Evolutionary conservation across 2,888 invertebrate genomes (phyloP), one percentile per base, ranked within the genome.

Genomic region (Bimastos eiseni): DNA sequence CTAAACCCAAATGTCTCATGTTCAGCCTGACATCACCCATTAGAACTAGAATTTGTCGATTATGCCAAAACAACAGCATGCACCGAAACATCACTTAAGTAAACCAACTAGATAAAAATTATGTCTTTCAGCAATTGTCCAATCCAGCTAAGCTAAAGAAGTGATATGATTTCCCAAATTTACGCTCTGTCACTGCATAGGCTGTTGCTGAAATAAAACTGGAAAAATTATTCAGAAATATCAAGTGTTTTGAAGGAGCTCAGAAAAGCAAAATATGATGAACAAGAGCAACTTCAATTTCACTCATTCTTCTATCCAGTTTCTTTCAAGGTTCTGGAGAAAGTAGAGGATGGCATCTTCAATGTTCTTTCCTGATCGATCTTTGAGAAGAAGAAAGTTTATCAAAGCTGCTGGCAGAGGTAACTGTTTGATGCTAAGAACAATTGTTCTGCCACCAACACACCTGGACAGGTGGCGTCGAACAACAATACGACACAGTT

Each of bases 381-480:
- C 92, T 90, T 91, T 90, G 19, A 92, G 91, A 19, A 92, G 91
- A 3, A 92, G 70, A 88, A 91, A 91, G 33, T 92, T 91, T 55
- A 89, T 92, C 30, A 93, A 83, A 24, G 91, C 89, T 8, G 70
- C 88, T 3, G 93, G 93, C 41, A 93, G 90, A 4, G 92, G 92
- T n/a, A 93, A 90, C 21, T 84, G 41, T 49, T 84, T 33, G 37
- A 92, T 88, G 33, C 70, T n/a, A 4, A 83, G 38, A 8, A 92
- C 92, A 55, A 93, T 92, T 38, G 92, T 92, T 41, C 49, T 49
- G 4, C 92, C 91, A 30, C 44, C 89, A 11, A 55, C 70, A 17
- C 90, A 70, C 30, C 38, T 44, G 24, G 86, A 90, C 34, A 92
- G 90, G n/a, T 86, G 36, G n/a, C 83, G 83, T 5, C 93, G 83